Percentiles rank a stretch among this genome's conserved stretches.
Conservation (phyloP, 2,797 vertebrate genomes). For the Pelobates cultripes region DNA sequence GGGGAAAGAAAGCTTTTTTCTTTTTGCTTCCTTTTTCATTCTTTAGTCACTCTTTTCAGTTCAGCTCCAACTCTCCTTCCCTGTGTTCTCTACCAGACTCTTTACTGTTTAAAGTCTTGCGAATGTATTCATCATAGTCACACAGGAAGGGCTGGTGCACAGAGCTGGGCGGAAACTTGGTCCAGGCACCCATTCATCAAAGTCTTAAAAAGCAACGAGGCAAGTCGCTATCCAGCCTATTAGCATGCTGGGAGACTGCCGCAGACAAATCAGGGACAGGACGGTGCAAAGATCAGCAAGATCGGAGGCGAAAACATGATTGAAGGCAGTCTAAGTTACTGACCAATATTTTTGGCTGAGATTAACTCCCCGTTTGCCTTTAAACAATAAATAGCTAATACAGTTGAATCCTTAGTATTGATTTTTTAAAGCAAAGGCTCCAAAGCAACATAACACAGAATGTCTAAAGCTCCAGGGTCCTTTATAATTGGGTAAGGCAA, state of each 20-base stretch:
- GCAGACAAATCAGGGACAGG: neutral
- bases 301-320: constrained; percentile 41
- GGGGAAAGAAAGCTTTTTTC: no score
- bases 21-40: no score
- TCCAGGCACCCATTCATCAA: constrained; percentile 31
- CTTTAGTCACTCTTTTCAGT: constrained; percentile 1
- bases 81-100: constrained; percentile 1
- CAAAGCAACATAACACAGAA: no score
- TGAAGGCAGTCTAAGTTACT: neutral
- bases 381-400: constrained; percentile 8
- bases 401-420: no score
- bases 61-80: neutral
- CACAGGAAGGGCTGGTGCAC: constrained; percentile 8
- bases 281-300: constrained; percentile 14
- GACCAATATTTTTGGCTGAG: neutral
- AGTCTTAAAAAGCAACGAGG: constrained; percentile 18
- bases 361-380: neutral
- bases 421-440: no score
- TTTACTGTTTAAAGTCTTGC: neutral
- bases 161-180: constrained; percentile 12
- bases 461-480: no score
- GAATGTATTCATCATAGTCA: constrained; percentile 33
- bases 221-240: constrained; percentile 21
- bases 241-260: constrained; percentile 22
- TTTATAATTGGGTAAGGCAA: no score